Base-by-base conservation (phyloP, 2,797 vertebrate genomes). In the Falco biarmicus region DNA sequence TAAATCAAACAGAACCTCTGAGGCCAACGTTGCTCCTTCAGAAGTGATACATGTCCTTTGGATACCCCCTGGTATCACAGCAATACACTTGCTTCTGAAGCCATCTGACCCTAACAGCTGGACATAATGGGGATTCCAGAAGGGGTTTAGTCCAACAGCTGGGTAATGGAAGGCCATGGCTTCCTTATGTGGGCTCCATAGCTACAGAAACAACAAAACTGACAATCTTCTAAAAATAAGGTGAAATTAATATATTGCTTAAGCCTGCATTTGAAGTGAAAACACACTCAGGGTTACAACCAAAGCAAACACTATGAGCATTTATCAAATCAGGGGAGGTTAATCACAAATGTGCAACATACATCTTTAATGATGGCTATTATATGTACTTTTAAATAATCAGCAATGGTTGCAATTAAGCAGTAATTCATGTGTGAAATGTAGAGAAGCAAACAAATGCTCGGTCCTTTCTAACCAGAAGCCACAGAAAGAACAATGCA, bases 71-170 rank as follows among this genome's bases (percentile, higher is more conserved):
- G 18, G 43, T 59, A 82, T 20, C 84, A 95, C 97, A 98, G 98
- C 97, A 96, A 50, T 84, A 90, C 95, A 70, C 87, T 93, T 93
- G 89, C 75, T 96, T 78, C 96, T 90, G 77, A 96, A 98, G 98
- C 97, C 96, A 98, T 98, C 97, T 96, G 96, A 98, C 97, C 92
- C 96, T 94, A 99, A 98, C 99, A 99, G 98, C 98, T 99, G 98
- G 98, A 97, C 98, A 97, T 98, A 98, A 98, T 98, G 98, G 97
- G 98, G 97, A 98, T 99, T 98, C 98, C 98, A 98, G 94, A 39
- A 96, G 97, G 98, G 98, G 96, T 98, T 97, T 96, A 66, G 94
- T 54, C 96, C 97, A 99, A 98, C 99, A 99, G 98, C 99, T 99
- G 98, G 98, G 98, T 95, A 98, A 83, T 96, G 96, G 97, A 96